Percentiles rank a stretch among this genome's conserved stretches.
Evolutionary conservation across 2,113 vertebrate genomes (phyloP).

Genomic region (Montifringilla adamsi): DNA sequence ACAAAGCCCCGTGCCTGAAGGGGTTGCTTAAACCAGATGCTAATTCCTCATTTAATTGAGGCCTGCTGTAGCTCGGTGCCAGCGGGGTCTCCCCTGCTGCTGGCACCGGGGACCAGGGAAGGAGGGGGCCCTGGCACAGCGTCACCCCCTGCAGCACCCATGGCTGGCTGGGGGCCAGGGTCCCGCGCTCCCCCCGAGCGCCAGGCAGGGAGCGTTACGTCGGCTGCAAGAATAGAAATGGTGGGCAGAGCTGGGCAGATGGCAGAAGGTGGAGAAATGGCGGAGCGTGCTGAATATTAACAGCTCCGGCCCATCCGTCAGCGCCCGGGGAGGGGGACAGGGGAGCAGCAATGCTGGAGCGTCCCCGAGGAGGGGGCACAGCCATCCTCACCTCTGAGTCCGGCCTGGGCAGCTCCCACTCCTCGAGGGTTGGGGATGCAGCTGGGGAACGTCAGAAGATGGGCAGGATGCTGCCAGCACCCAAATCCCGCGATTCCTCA

Average conservation of each 20-base stretch:
- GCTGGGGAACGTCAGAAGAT: background rate
- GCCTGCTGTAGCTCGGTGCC: background rate
- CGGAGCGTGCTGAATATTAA: constrained; percentile 61
- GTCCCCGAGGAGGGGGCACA: background rate
- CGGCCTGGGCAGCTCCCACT: background rate
- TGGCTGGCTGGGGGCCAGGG: constrained; percentile 24
- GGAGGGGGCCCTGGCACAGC: background rate
- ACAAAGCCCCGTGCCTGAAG: background rate
- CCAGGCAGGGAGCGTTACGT: constrained; percentile 49
- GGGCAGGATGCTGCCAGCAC: background rate
- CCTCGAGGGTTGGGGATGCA: background rate
- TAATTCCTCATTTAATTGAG: background rate
- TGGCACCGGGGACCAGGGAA: rapidly evolving
- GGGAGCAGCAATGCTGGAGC: background rate
- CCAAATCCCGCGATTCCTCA: rapidly evolving
- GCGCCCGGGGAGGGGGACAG: background rate
- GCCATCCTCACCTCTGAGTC: background rate
- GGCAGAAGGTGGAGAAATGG: constrained; percentile 66
- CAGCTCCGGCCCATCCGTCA: constrained; percentile 24
- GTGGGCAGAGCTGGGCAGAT: constrained; percentile 71
- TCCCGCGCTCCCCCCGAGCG: background rate
- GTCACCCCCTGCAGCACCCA: background rate
- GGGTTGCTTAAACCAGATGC: constrained; percentile 30
- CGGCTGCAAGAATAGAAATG: constrained; percentile 57
- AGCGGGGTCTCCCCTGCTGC: background rate